Base-by-base conservation (phyloP, 2,113 vertebrate genomes). In the Petromus typicus region DNA sequence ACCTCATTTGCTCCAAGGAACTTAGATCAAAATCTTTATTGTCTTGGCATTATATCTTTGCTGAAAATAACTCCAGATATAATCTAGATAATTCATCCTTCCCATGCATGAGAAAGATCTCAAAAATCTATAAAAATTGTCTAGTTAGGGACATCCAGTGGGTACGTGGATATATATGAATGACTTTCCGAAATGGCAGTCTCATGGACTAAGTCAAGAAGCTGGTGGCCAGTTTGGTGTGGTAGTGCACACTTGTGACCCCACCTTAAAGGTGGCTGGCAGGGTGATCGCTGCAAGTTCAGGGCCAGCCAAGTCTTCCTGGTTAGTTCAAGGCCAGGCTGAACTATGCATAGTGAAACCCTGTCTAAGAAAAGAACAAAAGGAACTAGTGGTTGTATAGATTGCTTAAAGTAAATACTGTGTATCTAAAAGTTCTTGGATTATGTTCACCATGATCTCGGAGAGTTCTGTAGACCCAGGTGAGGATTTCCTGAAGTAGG, bases 1-100 rank as follows among this genome's bases (percentile, higher is more conserved):
- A 67, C 75, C 27, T 89, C 89, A 48, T 89, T 94, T 75, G n/a
- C 85, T 86, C 85, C 86, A 76, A 90, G 73, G 18, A 87, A 66
- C 81, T 91, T 61, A 80, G 59, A 76, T 90, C 12, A 75, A 69
- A 69, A 76, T 88, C 71, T 76, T 71, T 48, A 88, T 94, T 80
- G 78, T 67, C 64, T 69, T 93, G 71, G 57, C 61, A 92, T 96
- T 90, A 87, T 69, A 51, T 80, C 80, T 79, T 48, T 82, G 71
- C 23, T 61, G 32, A 37, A 78, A 86, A 91, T n/a, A 76, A 13
- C 61, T 89, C 64, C 5, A 54, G 87, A 43, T 27, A 32, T 67
- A 73, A 67, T 76, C 75, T 45, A 7, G 64, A 45, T 61, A 13
- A 27, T 40, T 43, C 34, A 20, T 11, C n/a, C 43, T 92, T n/a